Percentiles rank a stretch among this genome's conserved stretches.
Conservation (phyloP, 2,888 invertebrate genomes). For the Beris morrisii region DNA sequence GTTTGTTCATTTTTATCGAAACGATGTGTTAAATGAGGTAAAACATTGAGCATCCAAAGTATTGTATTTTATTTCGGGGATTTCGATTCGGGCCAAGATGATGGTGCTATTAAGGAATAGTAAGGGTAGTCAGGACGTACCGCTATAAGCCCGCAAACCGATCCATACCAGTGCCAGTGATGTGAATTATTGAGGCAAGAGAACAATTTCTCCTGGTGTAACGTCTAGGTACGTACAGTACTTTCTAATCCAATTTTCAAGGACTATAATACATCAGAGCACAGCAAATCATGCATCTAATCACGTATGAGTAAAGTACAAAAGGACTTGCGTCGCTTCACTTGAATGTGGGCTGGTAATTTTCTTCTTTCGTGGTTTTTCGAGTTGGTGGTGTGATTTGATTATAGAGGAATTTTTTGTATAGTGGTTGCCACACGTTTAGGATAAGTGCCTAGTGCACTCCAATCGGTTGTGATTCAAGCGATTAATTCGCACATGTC, state of each 20-base stretch:
- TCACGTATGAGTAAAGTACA: conserved; percentile 29
- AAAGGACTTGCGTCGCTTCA: conserved; percentile 23
- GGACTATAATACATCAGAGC: conserved; percentile 6
- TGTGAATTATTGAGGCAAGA: conserved; percentile 15
- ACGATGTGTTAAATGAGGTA: too few relatives aligned
- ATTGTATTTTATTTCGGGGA: too few relatives aligned
- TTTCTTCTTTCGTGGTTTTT: conserved; percentile 1
- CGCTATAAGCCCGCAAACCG: too few relatives aligned
- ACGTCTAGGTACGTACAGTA: background rate
- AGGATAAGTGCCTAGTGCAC: too few relatives aligned
- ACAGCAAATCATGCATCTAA: conserved; percentile 32
- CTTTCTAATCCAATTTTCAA: conserved; percentile 5
- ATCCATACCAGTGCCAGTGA: background rate
- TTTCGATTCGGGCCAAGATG: too few relatives aligned
- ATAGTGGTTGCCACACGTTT: too few relatives aligned
- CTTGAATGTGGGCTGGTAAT: conserved; percentile 28
- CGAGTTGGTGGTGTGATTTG: conserved; percentile 25
- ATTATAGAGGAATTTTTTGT: background rate
- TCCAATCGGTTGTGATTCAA: too few relatives aligned
- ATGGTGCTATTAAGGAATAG: too few relatives aligned
- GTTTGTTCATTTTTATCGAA: too few relatives aligned
- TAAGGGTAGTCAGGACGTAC: too few relatives aligned
- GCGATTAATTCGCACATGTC: too few relatives aligned
- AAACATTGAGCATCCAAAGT: too few relatives aligned
- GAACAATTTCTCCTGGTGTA: background rate